Evolutionary conservation across 1,140 invertebrate species (phyloP), one percentile per base, ranked within the genome.

Genomic region (Drosophila kurseongensis): DNA sequence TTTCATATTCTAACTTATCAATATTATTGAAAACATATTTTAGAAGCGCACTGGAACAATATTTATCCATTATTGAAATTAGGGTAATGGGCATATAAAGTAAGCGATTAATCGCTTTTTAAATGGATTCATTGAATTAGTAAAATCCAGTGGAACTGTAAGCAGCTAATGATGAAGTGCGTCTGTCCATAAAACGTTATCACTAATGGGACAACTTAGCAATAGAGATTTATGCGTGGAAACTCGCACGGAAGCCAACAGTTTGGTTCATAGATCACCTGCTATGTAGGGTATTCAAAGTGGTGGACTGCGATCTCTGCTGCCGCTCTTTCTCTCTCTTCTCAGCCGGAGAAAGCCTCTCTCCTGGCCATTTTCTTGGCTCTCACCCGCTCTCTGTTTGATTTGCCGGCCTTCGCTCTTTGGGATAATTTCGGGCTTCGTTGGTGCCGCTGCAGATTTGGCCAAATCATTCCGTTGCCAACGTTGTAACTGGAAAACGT

Each of bases 401-500:
- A 18, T 40, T 58, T 16, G 62, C 61, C 63, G 27, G 62, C 63
- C 32, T 58, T 44, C 10, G 48, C 71, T 61, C 68, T 72, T 38
- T 10, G 50, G 54, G 59, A 65, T 75, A 56, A 51, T 75, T 75
- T 74, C 27, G 79, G 73, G 82, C 83, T 67, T 86, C 69, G 69
- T 14, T 68, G 66, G 61, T 12, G 13, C 14, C 40, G 56, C 78
- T 73, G 78, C 69, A 75, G 83, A 78, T 78, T 81, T 76, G 83
- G 69, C 82, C 71, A 81, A 79, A 82, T 86, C 82, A 86, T 88
- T 86, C 78, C 83, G 82, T 65, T 86, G 79, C 48, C 61, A 79
- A 72, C 68, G 82, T 73, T 82, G 83, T 78, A 88, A 82, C 69
- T 86, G 75, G 74, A 50, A 73, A 86, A 79, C 83, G 83, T 82